Percentiles rank a stretch among this genome's conserved stretches.
Conservation (phyloP, 2,888 invertebrate species). For the Sesamia inferens region DNA sequence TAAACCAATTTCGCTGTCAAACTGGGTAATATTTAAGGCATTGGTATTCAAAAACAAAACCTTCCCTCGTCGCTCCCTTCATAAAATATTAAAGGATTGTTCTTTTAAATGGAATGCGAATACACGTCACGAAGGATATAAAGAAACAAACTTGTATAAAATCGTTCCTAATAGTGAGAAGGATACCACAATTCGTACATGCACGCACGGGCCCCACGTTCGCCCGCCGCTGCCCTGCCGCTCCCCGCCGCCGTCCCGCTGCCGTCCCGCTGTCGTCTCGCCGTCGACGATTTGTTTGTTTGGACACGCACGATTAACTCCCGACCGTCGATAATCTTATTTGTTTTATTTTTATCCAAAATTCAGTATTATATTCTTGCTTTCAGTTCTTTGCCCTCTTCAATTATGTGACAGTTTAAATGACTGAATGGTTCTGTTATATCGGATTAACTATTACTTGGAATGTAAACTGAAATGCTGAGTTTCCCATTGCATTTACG, state of each 20-base stretch:
- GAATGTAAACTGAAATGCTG: no score
- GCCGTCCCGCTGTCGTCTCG: conserved; percentile 25
- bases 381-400: conserved; percentile 8
- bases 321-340: conserved; percentile 57
- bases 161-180: conserved; percentile 44
- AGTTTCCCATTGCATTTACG: no score
- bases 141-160: conserved; percentile 48
- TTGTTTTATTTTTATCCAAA: conserved; percentile 50
- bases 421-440: no score
- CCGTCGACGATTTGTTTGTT: conserved; percentile 61
- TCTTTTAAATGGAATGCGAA: conserved; percentile 41
- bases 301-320: conserved; percentile 65
- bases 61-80: conserved; percentile 4
- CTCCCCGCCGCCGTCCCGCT: conserved; percentile 25
- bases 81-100: conserved; percentile 30
- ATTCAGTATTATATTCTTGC: conserved; percentile 20
- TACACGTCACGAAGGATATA: conserved; percentile 31
- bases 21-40: neutral
- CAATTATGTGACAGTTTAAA: neutral
- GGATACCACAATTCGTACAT: conserved; percentile 57
- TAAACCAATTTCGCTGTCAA: conserved; percentile 6
- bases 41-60: conserved; percentile 21
- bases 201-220: conserved; percentile 58
- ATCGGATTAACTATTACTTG: no score
- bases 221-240: conserved; percentile 24